A percentile compares a stretch with the other conserved stretches of the same genome.
Evolutionary conservation across 37 sponge, comb jelly and placozoan species (phyloP).

Genomic region (Aphrocallistes beatrix): DNA sequence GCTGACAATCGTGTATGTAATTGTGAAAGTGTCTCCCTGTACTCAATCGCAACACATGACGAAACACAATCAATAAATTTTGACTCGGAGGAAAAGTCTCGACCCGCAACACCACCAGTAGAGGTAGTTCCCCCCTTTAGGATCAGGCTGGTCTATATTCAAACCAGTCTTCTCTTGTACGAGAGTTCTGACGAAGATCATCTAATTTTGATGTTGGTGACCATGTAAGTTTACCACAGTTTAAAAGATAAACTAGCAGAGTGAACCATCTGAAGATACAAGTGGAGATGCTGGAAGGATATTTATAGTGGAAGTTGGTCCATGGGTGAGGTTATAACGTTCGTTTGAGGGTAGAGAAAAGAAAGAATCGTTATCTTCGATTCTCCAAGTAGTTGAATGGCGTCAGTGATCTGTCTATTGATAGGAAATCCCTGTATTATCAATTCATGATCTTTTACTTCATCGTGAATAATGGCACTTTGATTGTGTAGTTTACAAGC

Average conservation of each 20-base stretch:
- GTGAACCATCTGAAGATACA: not conserved
- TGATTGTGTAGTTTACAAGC: too few relatives aligned
- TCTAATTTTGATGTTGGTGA: not conserved
- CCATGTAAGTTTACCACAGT: slow-evolving; percentile 4
- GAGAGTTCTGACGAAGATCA: not conserved
- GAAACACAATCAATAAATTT: not conserved
- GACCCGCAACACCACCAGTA: not conserved
- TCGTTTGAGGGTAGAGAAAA: too few relatives aligned
- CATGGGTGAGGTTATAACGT: too few relatives aligned
- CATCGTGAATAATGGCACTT: too few relatives aligned
- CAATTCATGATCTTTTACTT: too few relatives aligned
- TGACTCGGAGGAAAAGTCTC: not conserved
- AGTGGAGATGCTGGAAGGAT: slow-evolving; percentile 17
- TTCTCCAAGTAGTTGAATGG: too few relatives aligned
- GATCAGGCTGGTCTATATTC: not conserved
- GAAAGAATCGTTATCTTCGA: too few relatives aligned
- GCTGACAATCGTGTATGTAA: not conserved
- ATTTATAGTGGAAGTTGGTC: not conserved
- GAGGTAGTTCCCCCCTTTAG: not conserved
- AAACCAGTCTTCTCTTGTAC: not conserved
- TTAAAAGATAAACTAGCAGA: not conserved
- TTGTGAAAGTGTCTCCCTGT: slow-evolving; percentile 12
- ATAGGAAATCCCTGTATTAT: too few relatives aligned
- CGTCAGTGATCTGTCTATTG: too few relatives aligned
- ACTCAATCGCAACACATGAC: not conserved